Evolutionary conservation across 2,113 vertebrate genomes (phyloP).

Genomic region (Hippolais icterina): DNA sequence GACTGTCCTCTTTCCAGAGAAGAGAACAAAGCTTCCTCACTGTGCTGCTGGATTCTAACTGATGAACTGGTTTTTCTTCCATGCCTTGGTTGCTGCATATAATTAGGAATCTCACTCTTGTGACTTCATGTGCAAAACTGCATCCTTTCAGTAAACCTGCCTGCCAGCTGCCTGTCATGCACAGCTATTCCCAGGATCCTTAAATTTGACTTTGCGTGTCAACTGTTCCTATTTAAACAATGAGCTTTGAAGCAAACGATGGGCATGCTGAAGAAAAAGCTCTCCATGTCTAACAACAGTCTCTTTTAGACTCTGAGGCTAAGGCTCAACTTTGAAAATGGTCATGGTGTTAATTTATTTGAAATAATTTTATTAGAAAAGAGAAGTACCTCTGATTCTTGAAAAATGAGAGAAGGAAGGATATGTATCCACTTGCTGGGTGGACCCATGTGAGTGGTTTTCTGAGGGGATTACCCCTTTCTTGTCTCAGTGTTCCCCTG

Average conservation of each 20-base stretch:
- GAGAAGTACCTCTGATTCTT: neutral
- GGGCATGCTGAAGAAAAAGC: neutral
- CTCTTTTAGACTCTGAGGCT: neutral
- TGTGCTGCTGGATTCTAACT: neutral
- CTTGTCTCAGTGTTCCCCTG: neutral
- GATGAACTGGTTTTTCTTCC: neutral
- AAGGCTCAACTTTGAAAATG: neutral
- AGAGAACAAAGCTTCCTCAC: neutral
- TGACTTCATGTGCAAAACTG: neutral
- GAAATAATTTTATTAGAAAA: neutral
- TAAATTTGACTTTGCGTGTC: neutral
- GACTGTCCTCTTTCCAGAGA: neutral
- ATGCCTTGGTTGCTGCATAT: neutral
- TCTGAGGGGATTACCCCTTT: neutral
- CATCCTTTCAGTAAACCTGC: neutral
- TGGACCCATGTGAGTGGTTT: neutral
- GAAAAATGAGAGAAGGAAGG: neutral
- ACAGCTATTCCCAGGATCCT: neutral
- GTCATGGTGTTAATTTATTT: neutral
- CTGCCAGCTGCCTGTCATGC: neutral
- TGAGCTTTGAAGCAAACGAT: neutral
- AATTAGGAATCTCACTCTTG: neutral
- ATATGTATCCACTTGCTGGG: neutral
- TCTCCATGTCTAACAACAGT: neutral
- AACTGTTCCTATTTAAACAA: neutral